phyloP scores from a whole-genome alignment of 2,888 invertebrate species.

The Callosobruchus maculatus region DNA sequence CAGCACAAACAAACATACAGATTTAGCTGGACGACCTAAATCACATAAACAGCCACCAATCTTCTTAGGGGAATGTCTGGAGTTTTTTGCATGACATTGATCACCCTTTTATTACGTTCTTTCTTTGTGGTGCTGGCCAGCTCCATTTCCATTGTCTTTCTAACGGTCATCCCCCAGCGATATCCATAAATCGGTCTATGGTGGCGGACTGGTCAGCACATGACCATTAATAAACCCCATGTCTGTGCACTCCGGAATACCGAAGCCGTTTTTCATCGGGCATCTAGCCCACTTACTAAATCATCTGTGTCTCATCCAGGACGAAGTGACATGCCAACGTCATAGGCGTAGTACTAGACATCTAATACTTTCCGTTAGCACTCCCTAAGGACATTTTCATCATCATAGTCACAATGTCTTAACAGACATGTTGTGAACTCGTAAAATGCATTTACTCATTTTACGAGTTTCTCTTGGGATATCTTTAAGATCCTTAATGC shows the following conservation, averaged over 20 bases:
- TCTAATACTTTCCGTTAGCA: no score
- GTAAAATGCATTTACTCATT: no score
- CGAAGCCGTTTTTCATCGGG: slow-evolving; percentile 20
- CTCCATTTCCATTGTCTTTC: background rate
- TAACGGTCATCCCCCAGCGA: background rate
- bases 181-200: background rate
- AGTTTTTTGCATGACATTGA: background rate
- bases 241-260: slow-evolving; percentile 11
- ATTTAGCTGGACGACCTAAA: no score
- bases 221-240: slow-evolving; percentile 6
- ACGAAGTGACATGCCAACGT: slow-evolving; percentile 6
- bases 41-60: no score
- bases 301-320: slow-evolving; percentile 28
- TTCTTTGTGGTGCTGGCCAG: background rate
- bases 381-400: no score
- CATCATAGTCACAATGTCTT: no score
- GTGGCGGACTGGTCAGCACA: background rate
- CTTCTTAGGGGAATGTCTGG: background rate
- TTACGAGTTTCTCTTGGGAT: no score
- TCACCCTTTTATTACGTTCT: background rate
- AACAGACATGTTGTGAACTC: no score
- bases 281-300: slow-evolving; percentile 27
- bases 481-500: no score
- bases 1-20: no score
- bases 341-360: background rate